Conservation (phyloP, 2,888 invertebrate species). For the Linyphia triangularis region DNA sequence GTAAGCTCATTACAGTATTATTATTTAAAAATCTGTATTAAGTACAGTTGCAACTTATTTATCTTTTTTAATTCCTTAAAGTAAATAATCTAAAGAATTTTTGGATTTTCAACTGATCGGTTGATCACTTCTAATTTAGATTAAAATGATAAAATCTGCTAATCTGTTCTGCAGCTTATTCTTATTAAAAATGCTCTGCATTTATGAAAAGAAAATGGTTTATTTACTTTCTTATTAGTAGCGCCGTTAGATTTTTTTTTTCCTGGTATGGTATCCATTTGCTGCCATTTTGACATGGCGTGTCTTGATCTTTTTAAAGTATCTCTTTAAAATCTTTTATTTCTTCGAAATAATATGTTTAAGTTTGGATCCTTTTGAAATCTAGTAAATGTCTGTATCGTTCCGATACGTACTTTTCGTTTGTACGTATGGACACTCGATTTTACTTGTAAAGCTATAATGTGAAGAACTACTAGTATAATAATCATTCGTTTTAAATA, state of each 20-base stretch:
- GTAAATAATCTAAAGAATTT: not conserved
- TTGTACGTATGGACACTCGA: too few relatives aligned
- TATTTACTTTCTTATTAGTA: not conserved
- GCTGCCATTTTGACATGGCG: constrained; percentile 54
- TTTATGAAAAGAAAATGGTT: too few relatives aligned
- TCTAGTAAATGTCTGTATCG: too few relatives aligned
- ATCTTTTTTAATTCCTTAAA: not conserved
- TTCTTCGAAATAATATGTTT: not conserved
- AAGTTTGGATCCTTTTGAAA: too few relatives aligned
- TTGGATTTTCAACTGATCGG: not conserved
- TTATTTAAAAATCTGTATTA: not conserved
- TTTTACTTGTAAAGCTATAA: too few relatives aligned
- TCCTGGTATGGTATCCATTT: constrained; percentile 1
- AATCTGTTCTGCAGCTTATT: too few relatives aligned
- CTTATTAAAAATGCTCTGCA: too few relatives aligned
- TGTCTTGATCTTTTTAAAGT: not conserved
- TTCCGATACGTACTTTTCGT: too few relatives aligned
- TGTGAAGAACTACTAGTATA: too few relatives aligned
- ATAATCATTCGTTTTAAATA: too few relatives aligned
- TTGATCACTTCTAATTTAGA: not conserved
- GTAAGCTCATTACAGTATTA: constrained; percentile 23
- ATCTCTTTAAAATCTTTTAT: not conserved
- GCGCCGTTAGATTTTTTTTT: not conserved
- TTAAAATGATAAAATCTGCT: too few relatives aligned
- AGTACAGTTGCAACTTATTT: not conserved